Evolutionary conservation across 2,797 vertebrate genomes (phyloP).

Genomic region (Macroramphosus scolopax): DNA sequence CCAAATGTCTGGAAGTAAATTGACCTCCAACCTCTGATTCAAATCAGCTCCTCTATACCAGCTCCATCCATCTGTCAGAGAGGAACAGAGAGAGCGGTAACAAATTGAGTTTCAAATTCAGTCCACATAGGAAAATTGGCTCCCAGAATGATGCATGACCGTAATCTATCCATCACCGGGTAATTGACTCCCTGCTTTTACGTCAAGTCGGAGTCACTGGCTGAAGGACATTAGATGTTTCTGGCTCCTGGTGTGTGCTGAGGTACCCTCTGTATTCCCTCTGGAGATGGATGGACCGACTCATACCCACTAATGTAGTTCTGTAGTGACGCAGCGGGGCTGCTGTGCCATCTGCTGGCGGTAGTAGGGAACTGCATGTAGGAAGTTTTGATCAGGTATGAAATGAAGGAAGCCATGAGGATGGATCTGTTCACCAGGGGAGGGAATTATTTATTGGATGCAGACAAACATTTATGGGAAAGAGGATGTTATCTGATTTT

Average conservation of each 20-base stretch:
- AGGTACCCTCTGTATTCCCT: constrained; percentile 42
- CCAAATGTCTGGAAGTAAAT: constrained; percentile 44
- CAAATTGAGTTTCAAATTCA: constrained; percentile 70
- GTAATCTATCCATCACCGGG: constrained; percentile 67
- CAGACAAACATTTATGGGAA: not conserved
- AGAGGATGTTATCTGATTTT: constrained; percentile 5
- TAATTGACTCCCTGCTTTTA: constrained; percentile 68
- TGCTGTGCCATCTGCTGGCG: constrained; percentile 69
- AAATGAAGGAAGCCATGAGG: constrained; percentile 4
- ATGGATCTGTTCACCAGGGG: not conserved
- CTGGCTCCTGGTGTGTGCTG: constrained; percentile 27
- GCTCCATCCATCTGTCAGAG: constrained; percentile 51
- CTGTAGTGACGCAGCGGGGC: constrained; percentile 9
- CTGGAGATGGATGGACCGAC: constrained; percentile 40
- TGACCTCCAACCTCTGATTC: constrained; percentile 53
- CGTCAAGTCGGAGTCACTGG: constrained; percentile 58
- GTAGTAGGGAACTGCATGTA: constrained; percentile 1
- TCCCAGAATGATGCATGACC: constrained; percentile 58
- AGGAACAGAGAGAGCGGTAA: constrained; percentile 29
- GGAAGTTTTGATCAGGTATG: not conserved
- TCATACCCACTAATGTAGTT: too few relatives aligned
- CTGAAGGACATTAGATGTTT: constrained; percentile 64
- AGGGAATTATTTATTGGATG: constrained; percentile 1
- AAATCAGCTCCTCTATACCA: constrained; percentile 29
- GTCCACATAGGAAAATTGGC: constrained; percentile 57